Evolutionary conservation across 2,888 invertebrate species (phyloP).

Genomic region (Limnephilus lunatus): DNA sequence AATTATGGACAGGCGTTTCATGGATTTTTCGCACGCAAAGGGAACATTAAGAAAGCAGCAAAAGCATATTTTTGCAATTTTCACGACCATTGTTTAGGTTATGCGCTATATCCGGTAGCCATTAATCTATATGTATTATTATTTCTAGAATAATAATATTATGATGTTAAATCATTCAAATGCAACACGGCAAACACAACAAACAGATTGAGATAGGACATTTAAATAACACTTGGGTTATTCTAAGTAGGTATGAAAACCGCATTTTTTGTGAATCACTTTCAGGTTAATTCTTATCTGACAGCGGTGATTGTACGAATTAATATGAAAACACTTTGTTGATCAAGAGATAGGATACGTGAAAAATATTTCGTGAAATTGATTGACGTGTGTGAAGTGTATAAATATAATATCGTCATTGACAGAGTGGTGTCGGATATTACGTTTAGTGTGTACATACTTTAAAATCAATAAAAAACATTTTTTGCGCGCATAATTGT

Average conservation of each 20-base stretch:
- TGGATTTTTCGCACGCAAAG: slow-evolving; percentile 17
- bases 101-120: not conserved
- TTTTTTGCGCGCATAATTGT: not conserved
- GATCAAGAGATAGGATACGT: not conserved
- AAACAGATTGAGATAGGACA: not conserved
- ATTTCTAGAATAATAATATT: not conserved
- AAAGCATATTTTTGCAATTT: not conserved
- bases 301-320: not conserved
- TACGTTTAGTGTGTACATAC: not conserved
- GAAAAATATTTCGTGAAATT: not conserved
- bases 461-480: not conserved
- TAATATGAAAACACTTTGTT: not conserved
- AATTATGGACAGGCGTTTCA: not conserved
- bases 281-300: not conserved
- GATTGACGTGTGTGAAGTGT: not conserved
- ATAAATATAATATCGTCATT: not conserved
- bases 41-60: slow-evolving; percentile 17
- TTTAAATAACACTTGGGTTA: slow-evolving; percentile 1
- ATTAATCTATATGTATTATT: not conserved
- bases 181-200: too few relatives aligned
- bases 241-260: not conserved
- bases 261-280: not conserved
- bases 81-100: not conserved
- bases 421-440: not conserved
- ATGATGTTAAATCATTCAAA: not conserved